Evolutionary conservation across 2,797 vertebrate genomes (phyloP).

Genomic region (Esox lucius): DNA sequence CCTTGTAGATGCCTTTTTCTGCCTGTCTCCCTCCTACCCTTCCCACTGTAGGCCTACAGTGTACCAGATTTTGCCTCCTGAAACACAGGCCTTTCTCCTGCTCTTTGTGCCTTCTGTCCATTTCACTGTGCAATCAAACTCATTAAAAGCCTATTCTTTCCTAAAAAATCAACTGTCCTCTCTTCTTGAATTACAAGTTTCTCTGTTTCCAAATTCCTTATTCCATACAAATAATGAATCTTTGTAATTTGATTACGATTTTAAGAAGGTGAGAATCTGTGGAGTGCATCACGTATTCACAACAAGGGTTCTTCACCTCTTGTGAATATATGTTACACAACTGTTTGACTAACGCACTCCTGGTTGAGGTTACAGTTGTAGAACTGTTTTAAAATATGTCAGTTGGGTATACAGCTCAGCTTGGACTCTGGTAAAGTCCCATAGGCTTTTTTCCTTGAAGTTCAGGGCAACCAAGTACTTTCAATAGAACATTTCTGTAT

Average conservation of each 20-base stretch:
- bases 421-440: background rate
- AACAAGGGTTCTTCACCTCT: background rate
- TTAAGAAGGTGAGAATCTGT: constrained; percentile 2
- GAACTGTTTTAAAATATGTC: background rate
- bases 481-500: constrained; percentile 12
- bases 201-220: background rate
- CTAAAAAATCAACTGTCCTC: constrained; percentile 57
- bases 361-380: background rate
- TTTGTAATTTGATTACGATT: background rate
- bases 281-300: background rate
- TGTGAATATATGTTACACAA: background rate
- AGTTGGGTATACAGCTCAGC: background rate
- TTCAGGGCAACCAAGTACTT: background rate
- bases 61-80: background rate
- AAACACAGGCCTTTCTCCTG: constrained; percentile 53
- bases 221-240: too few species aligned
- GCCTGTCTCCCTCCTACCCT: background rate
- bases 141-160: constrained; percentile 44
- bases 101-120: constrained; percentile 23
- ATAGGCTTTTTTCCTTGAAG: constrained; percentile 6
- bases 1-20: constrained; percentile 72
- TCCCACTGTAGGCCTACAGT: constrained; percentile 28
- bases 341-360: background rate
- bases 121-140: constrained; percentile 20
- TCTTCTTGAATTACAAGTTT: constrained; percentile 20